phyloP scores from a whole-genome alignment of 2,888 invertebrate species.

The Erannis defoliaria region DNA sequence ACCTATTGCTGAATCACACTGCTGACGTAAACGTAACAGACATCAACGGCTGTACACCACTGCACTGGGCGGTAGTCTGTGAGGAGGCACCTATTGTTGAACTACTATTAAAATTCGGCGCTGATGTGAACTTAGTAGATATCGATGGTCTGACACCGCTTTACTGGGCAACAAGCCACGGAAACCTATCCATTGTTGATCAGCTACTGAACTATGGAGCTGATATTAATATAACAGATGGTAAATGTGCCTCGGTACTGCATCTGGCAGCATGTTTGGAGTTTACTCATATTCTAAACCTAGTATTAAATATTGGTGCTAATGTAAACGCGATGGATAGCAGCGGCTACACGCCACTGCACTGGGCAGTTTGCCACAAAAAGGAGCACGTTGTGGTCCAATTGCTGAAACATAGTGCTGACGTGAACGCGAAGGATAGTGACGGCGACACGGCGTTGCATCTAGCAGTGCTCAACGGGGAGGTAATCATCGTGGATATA shows the following conservation, averaged over 20 bases:
- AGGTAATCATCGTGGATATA: no score
- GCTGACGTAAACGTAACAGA: neutral
- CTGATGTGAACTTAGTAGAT: constrained; percentile 49
- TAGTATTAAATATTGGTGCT: neutral
- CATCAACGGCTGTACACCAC: neutral
- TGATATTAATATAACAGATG: neutral
- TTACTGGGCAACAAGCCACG: neutral
- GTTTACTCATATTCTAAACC: neutral
- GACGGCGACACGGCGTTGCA: no score
- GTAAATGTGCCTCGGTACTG: neutral
- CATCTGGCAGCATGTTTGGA: neutral
- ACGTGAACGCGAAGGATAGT: neutral
- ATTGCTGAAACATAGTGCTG: neutral
- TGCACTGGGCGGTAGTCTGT: neutral
- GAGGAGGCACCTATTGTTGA: neutral
- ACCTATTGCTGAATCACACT: neutral
- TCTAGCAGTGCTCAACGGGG: no score
- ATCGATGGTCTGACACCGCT: constrained; percentile 28
- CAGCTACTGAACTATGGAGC: neutral
- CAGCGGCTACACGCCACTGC: neutral
- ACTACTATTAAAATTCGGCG: constrained; percentile 28
- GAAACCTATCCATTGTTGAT: neutral
- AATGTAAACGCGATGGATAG: neutral
- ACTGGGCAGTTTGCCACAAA: neutral
- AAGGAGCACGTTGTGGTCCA: neutral